Evolutionary conservation across 1,140 invertebrate species (phyloP).

Genomic region (Sinella curviseta): DNA sequence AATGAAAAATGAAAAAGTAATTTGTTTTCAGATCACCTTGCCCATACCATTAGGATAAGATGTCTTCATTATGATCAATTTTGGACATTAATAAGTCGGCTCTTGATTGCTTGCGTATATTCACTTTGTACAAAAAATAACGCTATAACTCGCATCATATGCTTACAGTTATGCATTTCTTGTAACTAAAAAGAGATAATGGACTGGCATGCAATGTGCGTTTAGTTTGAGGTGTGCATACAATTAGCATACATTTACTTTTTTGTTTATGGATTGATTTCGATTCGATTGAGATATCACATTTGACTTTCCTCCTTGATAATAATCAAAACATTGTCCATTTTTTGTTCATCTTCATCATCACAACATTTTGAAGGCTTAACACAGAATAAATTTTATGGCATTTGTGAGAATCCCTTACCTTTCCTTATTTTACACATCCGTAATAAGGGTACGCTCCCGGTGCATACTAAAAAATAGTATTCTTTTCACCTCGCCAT

Average conservation of each 20-base stretch:
- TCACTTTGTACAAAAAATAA: too few relatives aligned
- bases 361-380: too few relatives aligned
- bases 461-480: too few relatives aligned
- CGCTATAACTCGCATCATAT: too few relatives aligned
- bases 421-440: too few relatives aligned
- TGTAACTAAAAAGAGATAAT: too few relatives aligned
- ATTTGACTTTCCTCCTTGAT: neutral
- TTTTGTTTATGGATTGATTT: neutral
- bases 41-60: neutral
- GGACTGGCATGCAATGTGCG: neutral
- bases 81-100: neutral
- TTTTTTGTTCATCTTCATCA: too few relatives aligned
- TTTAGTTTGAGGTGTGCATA: neutral
- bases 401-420: too few relatives aligned
- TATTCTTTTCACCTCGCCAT: neutral
- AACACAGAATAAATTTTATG: too few relatives aligned
- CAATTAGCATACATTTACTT: neutral
- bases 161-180: too few relatives aligned
- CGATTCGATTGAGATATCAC: neutral
- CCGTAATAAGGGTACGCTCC: too few relatives aligned
- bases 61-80: neutral
- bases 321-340: neutral
- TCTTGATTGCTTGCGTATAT: neutral
- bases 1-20: neutral
- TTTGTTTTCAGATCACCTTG: neutral